Conservation (phyloP, 2,113 vertebrate genomes). For the Ginglymostoma cirratum region DNA sequence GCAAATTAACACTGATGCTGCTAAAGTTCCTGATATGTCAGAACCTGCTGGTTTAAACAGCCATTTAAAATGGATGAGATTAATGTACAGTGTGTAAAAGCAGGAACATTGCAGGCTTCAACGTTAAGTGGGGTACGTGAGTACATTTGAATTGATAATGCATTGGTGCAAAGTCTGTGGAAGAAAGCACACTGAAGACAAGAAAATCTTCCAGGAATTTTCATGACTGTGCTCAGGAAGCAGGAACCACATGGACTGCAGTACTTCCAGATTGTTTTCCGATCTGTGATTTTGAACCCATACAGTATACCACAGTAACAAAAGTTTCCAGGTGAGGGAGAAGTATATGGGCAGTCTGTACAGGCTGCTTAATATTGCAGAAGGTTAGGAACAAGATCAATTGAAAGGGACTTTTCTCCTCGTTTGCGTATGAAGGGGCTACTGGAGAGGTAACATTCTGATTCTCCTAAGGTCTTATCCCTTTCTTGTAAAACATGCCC, state of each 20-base stretch:
- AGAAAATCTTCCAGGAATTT: neutral
- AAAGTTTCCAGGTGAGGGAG: neutral
- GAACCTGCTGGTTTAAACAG: constrained; percentile 20
- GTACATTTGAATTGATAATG: neutral
- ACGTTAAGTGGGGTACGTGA: neutral
- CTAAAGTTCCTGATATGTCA: neutral
- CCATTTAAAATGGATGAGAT: neutral
- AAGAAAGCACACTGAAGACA: neutral
- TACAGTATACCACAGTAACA: neutral
- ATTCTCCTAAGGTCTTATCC: neutral
- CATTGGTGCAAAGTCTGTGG: neutral
- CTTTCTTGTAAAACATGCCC: neutral
- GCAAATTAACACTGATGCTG: neutral
- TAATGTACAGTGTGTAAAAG: neutral
- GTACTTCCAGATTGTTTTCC: neutral
- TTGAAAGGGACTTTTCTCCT: neutral
- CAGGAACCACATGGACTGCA: neutral
- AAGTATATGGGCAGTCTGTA: neutral
- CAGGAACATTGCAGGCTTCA: neutral
- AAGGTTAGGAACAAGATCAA: neutral
- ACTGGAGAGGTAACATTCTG: neutral
- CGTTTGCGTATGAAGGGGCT: neutral
- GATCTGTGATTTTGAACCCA: neutral
- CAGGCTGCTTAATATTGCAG: neutral
- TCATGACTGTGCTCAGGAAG: neutral